Conservation (phyloP, 2,797 vertebrate genomes). For the Perodicticus potto region DNA sequence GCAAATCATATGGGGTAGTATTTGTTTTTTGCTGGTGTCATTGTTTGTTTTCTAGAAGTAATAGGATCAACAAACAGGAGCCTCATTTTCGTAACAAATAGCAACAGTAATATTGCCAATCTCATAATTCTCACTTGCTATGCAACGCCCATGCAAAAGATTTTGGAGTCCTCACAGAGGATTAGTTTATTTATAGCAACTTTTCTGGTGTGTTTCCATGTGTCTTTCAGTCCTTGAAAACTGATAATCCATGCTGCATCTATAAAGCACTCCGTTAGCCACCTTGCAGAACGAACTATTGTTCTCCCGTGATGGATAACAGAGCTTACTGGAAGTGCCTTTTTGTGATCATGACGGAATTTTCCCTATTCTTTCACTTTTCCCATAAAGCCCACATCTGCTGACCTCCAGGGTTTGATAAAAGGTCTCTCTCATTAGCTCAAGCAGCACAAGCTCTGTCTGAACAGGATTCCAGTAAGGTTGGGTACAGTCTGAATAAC, state of each 20-base stretch:
- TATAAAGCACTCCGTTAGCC: conserved; percentile 9
- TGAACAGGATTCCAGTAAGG: conserved; percentile 67
- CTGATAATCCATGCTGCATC: conserved; percentile 10
- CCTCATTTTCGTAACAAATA: neutral
- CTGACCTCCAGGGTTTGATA: conserved; percentile 76
- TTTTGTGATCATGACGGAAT: conserved; percentile 59
- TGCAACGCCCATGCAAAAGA: neutral
- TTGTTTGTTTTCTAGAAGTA: conserved; percentile 8
- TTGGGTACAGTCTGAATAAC: conserved; percentile 1
- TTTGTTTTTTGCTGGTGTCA: neutral
- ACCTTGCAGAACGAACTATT: conserved; percentile 10
- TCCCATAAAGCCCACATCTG: conserved; percentile 65
- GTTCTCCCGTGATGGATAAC: conserved; percentile 58
- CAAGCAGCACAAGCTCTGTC: conserved; percentile 27
- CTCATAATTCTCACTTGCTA: neutral
- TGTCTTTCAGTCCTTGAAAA: conserved; percentile 66
- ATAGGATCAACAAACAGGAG: neutral
- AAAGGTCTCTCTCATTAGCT: conserved; percentile 76
- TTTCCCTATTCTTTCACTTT: conserved; percentile 66
- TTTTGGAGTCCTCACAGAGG: conserved; percentile 28
- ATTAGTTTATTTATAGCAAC: conserved; percentile 45
- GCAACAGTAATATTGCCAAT: neutral
- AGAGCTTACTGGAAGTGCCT: conserved; percentile 73
- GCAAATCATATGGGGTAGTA: neutral
- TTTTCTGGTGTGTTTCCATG: conserved; percentile 56